Conservation (phyloP, 2,888 invertebrate genomes). For the Strigamia transsilvanica region DNA sequence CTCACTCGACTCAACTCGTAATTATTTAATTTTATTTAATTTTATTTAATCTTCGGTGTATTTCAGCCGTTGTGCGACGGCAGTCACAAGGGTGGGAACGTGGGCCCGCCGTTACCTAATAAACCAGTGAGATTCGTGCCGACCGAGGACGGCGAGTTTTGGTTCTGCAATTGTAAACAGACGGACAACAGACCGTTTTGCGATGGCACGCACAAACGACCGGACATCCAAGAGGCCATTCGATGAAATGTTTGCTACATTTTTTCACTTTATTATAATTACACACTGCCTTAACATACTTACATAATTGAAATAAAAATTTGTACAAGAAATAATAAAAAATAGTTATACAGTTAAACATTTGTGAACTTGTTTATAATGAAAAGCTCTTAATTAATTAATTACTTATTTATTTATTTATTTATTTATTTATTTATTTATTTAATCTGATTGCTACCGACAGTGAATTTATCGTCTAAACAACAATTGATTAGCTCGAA, state of each 20-base stretch:
- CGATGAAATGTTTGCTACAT: not conserved
- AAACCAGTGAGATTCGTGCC: conserved; percentile 86
- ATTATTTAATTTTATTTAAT: no score
- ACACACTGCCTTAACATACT: conserved; percentile 26
- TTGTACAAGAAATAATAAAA: conserved; percentile 22
- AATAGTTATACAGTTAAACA: not conserved
- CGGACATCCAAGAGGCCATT: conserved; percentile 70
- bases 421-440: no score
- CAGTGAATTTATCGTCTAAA: not conserved
- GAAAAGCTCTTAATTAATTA: not conserved
- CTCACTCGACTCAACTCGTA: not conserved
- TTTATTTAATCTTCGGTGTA: no score
- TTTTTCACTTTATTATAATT: not conserved
- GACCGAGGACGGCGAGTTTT: conserved; percentile 87
- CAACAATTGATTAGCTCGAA: not conserved
- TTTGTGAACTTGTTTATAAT: not conserved
- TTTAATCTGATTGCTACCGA: not conserved
- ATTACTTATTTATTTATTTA: no score
- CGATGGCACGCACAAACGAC: conserved; percentile 89
- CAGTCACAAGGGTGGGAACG: conserved; percentile 82
- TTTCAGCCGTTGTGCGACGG: conserved; percentile 87
- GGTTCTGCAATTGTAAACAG: conserved; percentile 98
- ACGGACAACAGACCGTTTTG: conserved; percentile 93
- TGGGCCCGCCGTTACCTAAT: conserved; percentile 77
- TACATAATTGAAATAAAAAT: conserved; percentile 22